These are phyloP conservation scores for Tetragonula carbonaria DNA, from an alignment of 2,888 invertebrate species.

Conservation along the genomic window DNA sequence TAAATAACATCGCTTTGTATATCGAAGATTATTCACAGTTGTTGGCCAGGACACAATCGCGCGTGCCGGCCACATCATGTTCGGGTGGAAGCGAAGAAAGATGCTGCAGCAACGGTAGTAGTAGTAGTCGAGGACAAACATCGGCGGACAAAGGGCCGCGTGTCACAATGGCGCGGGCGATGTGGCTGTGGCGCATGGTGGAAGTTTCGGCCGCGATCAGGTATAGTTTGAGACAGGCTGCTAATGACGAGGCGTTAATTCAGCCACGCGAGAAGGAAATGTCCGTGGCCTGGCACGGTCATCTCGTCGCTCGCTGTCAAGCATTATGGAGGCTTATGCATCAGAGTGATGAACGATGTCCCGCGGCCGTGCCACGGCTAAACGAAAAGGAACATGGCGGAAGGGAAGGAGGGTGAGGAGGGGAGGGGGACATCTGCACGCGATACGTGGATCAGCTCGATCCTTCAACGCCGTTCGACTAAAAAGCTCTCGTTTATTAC, in stretches of 20 bases:
- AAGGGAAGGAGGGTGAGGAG: constrained; percentile 11
- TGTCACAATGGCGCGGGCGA: constrained; percentile 11
- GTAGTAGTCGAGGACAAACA: background rate
- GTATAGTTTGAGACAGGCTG: constrained; percentile 56
- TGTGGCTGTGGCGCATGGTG: constrained; percentile 14
- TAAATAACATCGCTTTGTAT: no score
- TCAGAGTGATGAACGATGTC: constrained; percentile 79
- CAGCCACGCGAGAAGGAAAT: constrained; percentile 68
- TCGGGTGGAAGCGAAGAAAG: background rate
- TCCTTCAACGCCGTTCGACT: constrained; percentile 74
- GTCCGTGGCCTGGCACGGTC: constrained; percentile 65
- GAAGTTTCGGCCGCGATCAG: constrained; percentile 54
- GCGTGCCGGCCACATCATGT: no score
- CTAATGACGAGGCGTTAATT: constrained; percentile 77
- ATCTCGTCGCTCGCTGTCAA: constrained; percentile 70
- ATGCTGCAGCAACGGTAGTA: background rate
- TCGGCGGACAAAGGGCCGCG: constrained; percentile 2
- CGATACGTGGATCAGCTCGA: constrained; percentile 77
- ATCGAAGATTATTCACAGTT: no score
- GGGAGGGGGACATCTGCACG: constrained; percentile 73
- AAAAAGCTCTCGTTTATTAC: constrained; percentile 76
- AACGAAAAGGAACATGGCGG: constrained; percentile 66
- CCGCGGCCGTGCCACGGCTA: constrained; percentile 68
- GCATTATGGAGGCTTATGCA: constrained; percentile 76
- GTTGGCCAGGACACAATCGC: no score